Percentiles rank a stretch among this genome's conserved stretches.
These are phyloP conservation scores for Corynorhinus townsendii DNA, from an alignment of 2,113 vertebrate genomes.

Conservation along the genomic window DNA sequence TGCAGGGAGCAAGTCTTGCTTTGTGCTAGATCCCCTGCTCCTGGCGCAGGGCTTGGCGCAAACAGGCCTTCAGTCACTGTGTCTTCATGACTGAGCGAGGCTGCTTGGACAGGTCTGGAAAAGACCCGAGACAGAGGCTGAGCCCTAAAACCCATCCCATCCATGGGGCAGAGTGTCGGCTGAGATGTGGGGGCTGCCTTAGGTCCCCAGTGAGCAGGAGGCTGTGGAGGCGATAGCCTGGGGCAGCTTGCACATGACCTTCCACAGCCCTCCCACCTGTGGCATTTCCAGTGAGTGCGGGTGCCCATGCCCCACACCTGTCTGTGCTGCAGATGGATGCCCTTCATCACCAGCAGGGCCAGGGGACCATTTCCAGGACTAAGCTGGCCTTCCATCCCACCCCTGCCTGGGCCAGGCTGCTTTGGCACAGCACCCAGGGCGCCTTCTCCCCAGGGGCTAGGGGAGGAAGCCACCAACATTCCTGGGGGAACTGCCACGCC, in stretches of 20 bases:
- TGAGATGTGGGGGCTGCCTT: rapidly evolving
- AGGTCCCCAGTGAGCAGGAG: rapidly evolving
- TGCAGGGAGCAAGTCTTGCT: too few relatives aligned
- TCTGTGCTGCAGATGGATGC: not conserved
- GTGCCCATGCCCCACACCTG: not conserved
- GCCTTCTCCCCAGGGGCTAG: not conserved
- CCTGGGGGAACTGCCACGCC: not conserved
- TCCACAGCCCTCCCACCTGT: rapidly evolving
- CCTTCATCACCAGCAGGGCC: not conserved
- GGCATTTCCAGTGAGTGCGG: too few relatives aligned
- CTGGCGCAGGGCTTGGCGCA: not conserved
- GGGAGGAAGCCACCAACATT: not conserved
- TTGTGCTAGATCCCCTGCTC: too few relatives aligned
- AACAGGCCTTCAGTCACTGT: rapidly evolving
- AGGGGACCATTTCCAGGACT: slow-evolving; percentile 16
- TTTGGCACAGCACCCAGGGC: not conserved
- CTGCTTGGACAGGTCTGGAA: too few relatives aligned
- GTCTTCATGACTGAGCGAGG: not conserved
- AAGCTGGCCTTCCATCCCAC: not conserved
- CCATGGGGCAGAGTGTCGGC: rapidly evolving
- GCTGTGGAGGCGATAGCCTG: too few relatives aligned
- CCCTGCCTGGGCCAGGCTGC: not conserved
- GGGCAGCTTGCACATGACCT: rapidly evolving
- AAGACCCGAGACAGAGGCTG: too few relatives aligned
- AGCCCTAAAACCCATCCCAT: not conserved